These are phyloP conservation scores for Drosophila vallismaia DNA, from an alignment of 2,888 invertebrate species.

Conservation along the genomic window DNA sequence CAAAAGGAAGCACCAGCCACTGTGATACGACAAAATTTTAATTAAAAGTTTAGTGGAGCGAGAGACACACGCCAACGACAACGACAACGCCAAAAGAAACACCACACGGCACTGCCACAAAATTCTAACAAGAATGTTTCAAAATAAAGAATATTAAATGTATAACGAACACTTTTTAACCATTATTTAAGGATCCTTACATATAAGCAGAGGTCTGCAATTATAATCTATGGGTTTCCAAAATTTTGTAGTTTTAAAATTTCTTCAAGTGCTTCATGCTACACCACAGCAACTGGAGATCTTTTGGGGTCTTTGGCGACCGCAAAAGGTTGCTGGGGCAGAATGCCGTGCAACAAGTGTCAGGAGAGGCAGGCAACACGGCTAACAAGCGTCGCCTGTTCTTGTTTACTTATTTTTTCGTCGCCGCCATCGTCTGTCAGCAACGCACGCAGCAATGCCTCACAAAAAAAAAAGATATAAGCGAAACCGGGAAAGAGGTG, in stretches of 20 bases:
- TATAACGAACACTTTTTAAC: too few relatives aligned
- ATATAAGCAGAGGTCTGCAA: too few relatives aligned
- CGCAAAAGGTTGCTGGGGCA: slow-evolving; percentile 61
- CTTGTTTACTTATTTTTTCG: slow-evolving; percentile 22
- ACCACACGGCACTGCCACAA: not conserved
- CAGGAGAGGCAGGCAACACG: slow-evolving; percentile 54
- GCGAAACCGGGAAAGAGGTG: slow-evolving; percentile 50
- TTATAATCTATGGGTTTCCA: too few relatives aligned
- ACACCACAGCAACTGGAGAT: slow-evolving; percentile 9
- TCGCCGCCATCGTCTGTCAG: slow-evolving; percentile 45
- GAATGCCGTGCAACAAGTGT: slow-evolving; percentile 70
- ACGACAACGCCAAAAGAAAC: slow-evolving; percentile 35
- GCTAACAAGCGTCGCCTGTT: slow-evolving; percentile 63
- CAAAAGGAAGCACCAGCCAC: slow-evolving; percentile 55
- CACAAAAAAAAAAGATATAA: slow-evolving; percentile 11
- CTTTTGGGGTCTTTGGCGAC: slow-evolving; percentile 35
- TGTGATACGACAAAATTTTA: slow-evolving; percentile 65
- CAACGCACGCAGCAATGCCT: slow-evolving; percentile 42
- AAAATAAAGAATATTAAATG: too few relatives aligned
- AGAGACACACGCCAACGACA: slow-evolving; percentile 62
- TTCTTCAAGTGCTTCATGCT: slow-evolving; percentile 7
- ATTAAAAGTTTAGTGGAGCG: slow-evolving; percentile 63
- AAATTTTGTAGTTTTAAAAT: not conserved
- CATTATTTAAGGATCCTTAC: too few relatives aligned
- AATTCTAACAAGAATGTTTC: not conserved